phyloP scores from a whole-genome alignment of 2,797 vertebrate species.

The Echiichthys vipera region DNA sequence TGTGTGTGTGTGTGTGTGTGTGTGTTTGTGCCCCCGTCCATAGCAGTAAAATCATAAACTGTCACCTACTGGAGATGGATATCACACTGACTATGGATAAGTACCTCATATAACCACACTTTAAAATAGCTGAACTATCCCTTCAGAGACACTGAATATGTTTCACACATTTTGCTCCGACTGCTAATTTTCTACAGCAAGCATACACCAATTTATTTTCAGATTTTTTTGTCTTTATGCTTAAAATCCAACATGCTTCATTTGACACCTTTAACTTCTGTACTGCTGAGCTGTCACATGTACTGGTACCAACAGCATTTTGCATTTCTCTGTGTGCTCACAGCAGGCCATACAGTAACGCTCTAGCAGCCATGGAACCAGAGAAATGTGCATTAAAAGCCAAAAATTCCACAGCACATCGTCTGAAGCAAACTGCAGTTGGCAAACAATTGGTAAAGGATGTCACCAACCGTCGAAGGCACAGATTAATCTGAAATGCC shows the following conservation, averaged over 20 bases:
- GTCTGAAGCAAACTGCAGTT: constrained; percentile 37
- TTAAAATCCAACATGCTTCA: background rate
- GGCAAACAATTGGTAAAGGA: constrained; percentile 27
- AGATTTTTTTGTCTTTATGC: background rate
- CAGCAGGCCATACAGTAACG: constrained; percentile 15
- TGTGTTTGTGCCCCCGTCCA: no score
- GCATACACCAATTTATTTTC: no score
- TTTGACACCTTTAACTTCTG: background rate
- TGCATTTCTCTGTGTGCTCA: constrained; percentile 7
- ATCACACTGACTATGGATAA: no score
- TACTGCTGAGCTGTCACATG: background rate
- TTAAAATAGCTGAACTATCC: no score
- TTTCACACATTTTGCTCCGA: background rate
- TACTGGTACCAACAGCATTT: background rate
- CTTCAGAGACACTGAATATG: fast-evolving
- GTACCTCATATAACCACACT: no score
- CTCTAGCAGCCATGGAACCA: constrained; percentile 16
- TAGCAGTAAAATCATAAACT: no score
- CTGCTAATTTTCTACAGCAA: background rate
- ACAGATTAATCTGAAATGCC: constrained; percentile 40
- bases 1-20: no score
- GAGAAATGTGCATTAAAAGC: background rate
- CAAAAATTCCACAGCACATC: constrained; percentile 19
- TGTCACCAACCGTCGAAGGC: constrained; percentile 17
- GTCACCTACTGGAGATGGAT: no score